Evolutionary conservation across 2,888 invertebrate species (phyloP), one percentile per base, ranked within the genome.

Genomic region (Zaprionus bogoriensis): DNA sequence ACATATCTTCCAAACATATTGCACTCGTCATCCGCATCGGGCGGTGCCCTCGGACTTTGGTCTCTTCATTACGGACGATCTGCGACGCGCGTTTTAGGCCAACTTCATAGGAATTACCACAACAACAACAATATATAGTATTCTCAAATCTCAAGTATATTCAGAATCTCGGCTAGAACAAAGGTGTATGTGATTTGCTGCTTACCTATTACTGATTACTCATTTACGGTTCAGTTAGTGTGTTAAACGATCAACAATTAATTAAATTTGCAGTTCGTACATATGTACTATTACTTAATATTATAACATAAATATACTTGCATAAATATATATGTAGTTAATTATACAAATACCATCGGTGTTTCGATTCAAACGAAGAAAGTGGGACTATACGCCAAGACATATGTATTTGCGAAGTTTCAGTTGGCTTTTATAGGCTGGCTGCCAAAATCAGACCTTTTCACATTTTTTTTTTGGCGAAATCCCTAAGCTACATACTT

Each of bases 1-100:
- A 73, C 83, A 90, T 86, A 86, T 91, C 64, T 72, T 90, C 55
- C 77, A 83, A 44, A 85, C 90, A 79, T 91, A 91, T 76, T 87
- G 90, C 60, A 74, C 77, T 38, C 74, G 86, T 22, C 89, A 91
- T 74, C 91, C 91, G 2, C 83, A 91, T 74, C 88, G 91, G 17
- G 82, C 87, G 19, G 74, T 85, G 9, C 65, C 74, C 27, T 87
- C 89, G n/a, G 88, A 89, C 60, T 91, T 91, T 66, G 87, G 89
- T 17, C 76, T 80, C 41, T 91, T 91, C 73, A 84, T 87, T 14
- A 71, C 72, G 47, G 59, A 65, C 17, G 89, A 89, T 54, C 52
- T 87, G 44, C 66, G 76, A 17, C 65, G 65, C 9, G 77, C 70
- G 7, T 52, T 74, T 17, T 65, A 68, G 57, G 50, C 61, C 59